phyloP scores from a whole-genome alignment of 2,797 vertebrate species.

The Eremophila alpestris region DNA sequence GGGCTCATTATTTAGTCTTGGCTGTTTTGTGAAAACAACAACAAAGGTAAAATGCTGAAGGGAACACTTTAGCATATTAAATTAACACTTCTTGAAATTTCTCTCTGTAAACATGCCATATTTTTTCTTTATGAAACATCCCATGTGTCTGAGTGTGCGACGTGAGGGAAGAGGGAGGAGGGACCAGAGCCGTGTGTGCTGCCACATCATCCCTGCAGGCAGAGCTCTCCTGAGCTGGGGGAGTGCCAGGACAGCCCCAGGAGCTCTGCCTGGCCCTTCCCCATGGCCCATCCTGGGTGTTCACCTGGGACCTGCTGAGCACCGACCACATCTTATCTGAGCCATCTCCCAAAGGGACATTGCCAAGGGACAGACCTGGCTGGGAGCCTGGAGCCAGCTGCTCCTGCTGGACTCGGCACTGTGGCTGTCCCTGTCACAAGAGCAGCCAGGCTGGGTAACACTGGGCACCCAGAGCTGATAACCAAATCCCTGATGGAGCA shows the following conservation, averaged over 20 bases:
- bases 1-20: conserved; percentile 94
- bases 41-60: conserved; percentile 82
- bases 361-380: accelerated
- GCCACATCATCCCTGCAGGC: not conserved
- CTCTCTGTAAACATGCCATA: conserved; percentile 79
- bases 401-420: not conserved
- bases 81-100: conserved; percentile 83
- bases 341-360: not conserved
- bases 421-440: not conserved
- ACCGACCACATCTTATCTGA: accelerated
- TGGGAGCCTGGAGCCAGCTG: not conserved
- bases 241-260: not conserved
- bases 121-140: conserved; percentile 76
- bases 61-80: conserved; percentile 83
- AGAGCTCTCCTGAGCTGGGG: not conserved
- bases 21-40: conserved; percentile 85
- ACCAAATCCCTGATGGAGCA: accelerated
- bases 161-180: not conserved
- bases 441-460: not conserved
- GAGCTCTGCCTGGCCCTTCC: not conserved
- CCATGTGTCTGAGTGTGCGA: conserved; percentile 20
- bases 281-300: accelerated
- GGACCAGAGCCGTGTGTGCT: not conserved
- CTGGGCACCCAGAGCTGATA: not conserved
- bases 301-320: not conserved